Base-by-base conservation (phyloP, 2,797 vertebrate species). In the Cossypha dichroa region DNA sequence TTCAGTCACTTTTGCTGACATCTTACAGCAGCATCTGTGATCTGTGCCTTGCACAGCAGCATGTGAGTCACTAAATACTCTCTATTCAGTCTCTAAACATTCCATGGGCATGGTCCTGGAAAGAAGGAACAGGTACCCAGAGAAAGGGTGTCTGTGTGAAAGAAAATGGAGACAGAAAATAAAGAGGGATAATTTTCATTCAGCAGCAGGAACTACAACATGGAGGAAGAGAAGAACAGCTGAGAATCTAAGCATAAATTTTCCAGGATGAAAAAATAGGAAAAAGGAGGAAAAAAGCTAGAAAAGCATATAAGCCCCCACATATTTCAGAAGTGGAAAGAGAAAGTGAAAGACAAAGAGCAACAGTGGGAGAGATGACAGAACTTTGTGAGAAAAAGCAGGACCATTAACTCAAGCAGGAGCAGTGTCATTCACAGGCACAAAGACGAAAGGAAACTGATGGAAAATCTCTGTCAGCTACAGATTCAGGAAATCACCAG, bases 1-100 rank as follows among this genome's bases (percentile, higher is more conserved):
- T 56, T 69, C 59, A 82, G 56, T 79, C 74, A 55, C 63, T 92
- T 95, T 67, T 81, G 16, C 22, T 41, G 48, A 49, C 70, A 49
- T 84, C 83, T 62, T 78, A 49, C 4, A 88, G 19, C 56, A 69
- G 31, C 34, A 62, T 69, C 55, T 68, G 23, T 2, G 4, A 46
- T 81, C 40, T n/a, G 41, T 66, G 41, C 31, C 67, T 73, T 79
- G 43, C 33, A 48, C 6, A 54, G 38, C 13, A 75, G 23, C 58
- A 20, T 55, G 10, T 0, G 5, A 79, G 59, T 55, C 34, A 25
- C n/a, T 76, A 76, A 45, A 87, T 11, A 17, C 28, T 90, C 54
- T 66, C 28, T 62, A 0, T 51, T 62, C 48, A 76, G 48, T 21
- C 48, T 67, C 40, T 72, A 12, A 94, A 78, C 7, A 45, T 55